Percentiles rank a stretch among this genome's conserved stretches.
These are phyloP conservation scores for Idaea aversata DNA, from an alignment of 2,888 invertebrate genomes.

Conservation along the genomic window DNA sequence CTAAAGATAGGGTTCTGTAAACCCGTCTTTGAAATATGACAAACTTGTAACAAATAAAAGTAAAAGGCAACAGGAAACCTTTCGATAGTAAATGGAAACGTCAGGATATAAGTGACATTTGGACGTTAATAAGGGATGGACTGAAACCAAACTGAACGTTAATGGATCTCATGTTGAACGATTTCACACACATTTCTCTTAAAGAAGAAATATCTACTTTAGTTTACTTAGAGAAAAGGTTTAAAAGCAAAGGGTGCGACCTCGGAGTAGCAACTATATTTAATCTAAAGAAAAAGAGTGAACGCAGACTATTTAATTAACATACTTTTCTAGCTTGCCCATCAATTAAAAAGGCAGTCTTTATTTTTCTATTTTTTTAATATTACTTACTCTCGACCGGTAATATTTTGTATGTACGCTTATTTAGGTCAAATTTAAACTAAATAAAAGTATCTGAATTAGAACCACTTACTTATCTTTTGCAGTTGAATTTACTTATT, in stretches of 20 bases:
- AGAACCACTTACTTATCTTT: too few species aligned
- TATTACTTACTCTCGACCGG: too few species aligned
- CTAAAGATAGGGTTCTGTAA: not conserved
- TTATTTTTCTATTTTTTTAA: too few species aligned
- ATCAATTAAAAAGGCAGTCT: too few species aligned
- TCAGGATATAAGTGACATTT: slow-evolving; percentile 30
- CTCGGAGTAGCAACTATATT: too few species aligned
- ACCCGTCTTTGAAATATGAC: not conserved
- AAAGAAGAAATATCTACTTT: not conserved
- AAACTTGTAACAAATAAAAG: not conserved
- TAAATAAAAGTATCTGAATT: too few species aligned
- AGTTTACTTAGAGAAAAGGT: slow-evolving; percentile 5
- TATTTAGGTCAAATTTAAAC: too few species aligned
- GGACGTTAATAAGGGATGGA: slow-evolving; percentile 19
- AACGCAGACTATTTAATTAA: too few species aligned
- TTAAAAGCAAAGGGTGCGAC: not conserved
- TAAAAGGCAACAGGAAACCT: slow-evolving; percentile 12
- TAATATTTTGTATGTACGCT: too few species aligned
- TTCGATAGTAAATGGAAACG: slow-evolving; percentile 26
- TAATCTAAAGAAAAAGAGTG: too few species aligned
- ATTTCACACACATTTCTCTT: not conserved
- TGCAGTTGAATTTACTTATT: too few species aligned
- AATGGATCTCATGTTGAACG: slow-evolving; percentile 17
- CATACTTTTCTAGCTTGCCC: too few species aligned
- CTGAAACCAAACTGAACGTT: slow-evolving; percentile 17